Evolutionary conservation across 2,888 invertebrate genomes (phyloP).

Genomic region (Arge pagana): DNA sequence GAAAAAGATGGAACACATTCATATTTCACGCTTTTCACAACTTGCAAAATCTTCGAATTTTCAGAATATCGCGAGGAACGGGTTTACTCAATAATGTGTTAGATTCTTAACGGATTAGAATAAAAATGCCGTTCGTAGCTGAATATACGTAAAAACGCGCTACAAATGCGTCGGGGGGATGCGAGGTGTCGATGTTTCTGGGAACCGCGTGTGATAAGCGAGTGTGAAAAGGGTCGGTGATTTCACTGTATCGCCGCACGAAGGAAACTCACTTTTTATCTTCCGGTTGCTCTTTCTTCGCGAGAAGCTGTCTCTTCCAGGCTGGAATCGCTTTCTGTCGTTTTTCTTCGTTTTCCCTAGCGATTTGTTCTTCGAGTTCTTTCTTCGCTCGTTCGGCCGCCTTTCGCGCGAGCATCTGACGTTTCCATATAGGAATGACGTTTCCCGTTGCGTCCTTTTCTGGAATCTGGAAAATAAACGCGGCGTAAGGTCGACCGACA

Average conservation of each 20-base stretch:
- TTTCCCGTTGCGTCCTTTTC: slow-evolving; percentile 88
- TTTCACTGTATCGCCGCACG: too few relatives aligned
- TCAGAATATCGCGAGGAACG: too few relatives aligned
- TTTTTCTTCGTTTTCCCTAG: slow-evolving; percentile 82
- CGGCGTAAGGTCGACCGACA: too few relatives aligned
- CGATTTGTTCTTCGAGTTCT: slow-evolving; percentile 85
- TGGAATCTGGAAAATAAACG: slow-evolving; percentile 72
- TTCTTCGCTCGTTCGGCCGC: slow-evolving; percentile 91
- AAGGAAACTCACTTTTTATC: slow-evolving; percentile 71
- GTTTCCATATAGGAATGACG: slow-evolving; percentile 91
- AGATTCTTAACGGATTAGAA: too few relatives aligned
- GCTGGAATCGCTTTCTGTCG: slow-evolving; percentile 86
- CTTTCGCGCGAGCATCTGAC: slow-evolving; percentile 93
- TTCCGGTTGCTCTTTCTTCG: slow-evolving; percentile 79
- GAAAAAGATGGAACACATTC: too few relatives aligned
- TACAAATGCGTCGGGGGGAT: too few relatives aligned
- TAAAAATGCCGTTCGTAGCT: too few relatives aligned
- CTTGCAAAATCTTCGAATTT: too few relatives aligned
- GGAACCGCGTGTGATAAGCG: not conserved
- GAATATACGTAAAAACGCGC: too few relatives aligned
- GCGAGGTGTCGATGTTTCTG: too few relatives aligned
- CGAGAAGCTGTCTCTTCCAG: slow-evolving; percentile 90
- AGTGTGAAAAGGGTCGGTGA: not conserved
- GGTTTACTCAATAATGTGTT: too few relatives aligned
- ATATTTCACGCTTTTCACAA: too few relatives aligned